Evolutionary conservation across 2,113 vertebrate species (phyloP).

Genomic region (Ahaetulla prasina): DNA sequence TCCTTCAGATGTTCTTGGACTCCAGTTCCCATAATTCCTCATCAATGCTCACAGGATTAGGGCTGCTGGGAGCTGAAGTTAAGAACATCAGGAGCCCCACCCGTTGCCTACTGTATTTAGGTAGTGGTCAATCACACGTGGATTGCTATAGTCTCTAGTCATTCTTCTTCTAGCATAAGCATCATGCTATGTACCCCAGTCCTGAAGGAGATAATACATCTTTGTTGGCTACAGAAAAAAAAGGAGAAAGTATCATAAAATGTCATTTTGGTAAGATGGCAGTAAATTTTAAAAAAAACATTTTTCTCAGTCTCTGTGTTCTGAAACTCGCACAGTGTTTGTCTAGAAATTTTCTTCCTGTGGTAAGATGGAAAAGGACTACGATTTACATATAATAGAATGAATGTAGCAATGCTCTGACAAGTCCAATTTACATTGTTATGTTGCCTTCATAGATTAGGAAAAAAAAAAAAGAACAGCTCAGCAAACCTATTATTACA

Average conservation of each 20-base stretch:
- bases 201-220: constrained; percentile 21
- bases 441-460: constrained; percentile 49
- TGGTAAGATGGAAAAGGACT: constrained; percentile 35
- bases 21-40: not conserved
- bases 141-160: constrained; percentile 15
- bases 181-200: constrained; percentile 1
- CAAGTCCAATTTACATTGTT: constrained; percentile 50
- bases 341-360: constrained; percentile 38
- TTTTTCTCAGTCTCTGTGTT: constrained; percentile 29
- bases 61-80: not conserved
- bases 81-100: not conserved
- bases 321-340: constrained; percentile 39
- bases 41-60: not conserved
- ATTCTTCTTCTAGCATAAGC: constrained; percentile 12
- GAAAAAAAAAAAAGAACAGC: constrained; percentile 59
- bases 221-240: constrained; percentile 32
- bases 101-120: not conserved
- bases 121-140: not conserved
- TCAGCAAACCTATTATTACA: constrained; percentile 54
- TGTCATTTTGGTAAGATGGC: constrained; percentile 20
- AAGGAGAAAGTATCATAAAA: constrained; percentile 28
- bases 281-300: constrained; percentile 11
- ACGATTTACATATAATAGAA: constrained; percentile 40
- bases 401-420: constrained; percentile 40
- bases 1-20: not conserved